Base-by-base conservation (phyloP, 2,797 vertebrate species). In the Austrolebias charrua region DNA sequence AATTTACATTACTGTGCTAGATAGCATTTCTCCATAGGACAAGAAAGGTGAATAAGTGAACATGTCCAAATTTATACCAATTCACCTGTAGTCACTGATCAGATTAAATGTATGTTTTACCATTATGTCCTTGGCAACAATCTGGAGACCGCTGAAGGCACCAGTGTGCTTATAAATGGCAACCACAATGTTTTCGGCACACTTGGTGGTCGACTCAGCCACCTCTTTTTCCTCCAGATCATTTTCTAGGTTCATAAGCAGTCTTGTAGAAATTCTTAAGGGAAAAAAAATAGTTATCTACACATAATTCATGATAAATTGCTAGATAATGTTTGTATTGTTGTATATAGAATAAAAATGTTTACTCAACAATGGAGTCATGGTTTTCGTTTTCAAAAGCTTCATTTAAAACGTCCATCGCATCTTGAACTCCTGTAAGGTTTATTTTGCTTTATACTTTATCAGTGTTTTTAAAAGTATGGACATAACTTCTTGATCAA, bases 81-180 rank as follows among this genome's bases (percentile, higher is more conserved):
- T 5, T 5, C 31, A 33, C 31, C 5, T 6, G 35, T 3, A 11
- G 35, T 43, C 42, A 15, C 35, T 38, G 10, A 16, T 43, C 14
- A 16, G 42, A 43, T 43, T 43, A 16, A 16, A 43, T 15, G 12
- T 11, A 38, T 12, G 10, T 38, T 44, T 59, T 56, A 88, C 89
- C 73, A 44, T 0, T 1, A 2, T 50, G 0, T 74, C 28, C 69
- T 1, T 80, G 28, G 73, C 79, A 52, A 16, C 52, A 47, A 90
- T 61, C 0, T 55, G 0, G 33, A 88, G 53, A 5, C 74, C 71
- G 0, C 0, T 0, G 24, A 72, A 80, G 14, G 1, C 0, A 13
- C 0, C 15, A 1, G 1, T 24, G 6, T 42, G 40, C 47, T 53
- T 67, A 64, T 62, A 5, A 5, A 83, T 2, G 3, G 55, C 0